Percentiles rank a stretch among this genome's conserved stretches.
These are phyloP conservation scores for Myripristis jacobus DNA, from an alignment of 2,797 vertebrate species.

Conservation along the genomic window DNA sequence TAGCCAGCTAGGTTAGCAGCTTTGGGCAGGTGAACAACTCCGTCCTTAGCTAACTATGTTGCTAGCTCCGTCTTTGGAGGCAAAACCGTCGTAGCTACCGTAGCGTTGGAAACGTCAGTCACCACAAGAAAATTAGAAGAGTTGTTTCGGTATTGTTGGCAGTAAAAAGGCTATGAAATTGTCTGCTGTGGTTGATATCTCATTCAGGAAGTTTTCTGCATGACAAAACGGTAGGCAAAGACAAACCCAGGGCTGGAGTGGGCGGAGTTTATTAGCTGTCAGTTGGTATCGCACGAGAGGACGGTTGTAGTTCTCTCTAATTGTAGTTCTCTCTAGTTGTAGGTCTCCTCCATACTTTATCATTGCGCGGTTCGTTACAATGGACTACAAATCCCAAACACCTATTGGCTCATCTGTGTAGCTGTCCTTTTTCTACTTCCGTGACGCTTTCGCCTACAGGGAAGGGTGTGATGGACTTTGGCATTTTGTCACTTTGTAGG, in stretches of 20 bases:
- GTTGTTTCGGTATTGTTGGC: background rate
- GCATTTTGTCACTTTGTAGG: background rate
- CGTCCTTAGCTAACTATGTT: background rate
- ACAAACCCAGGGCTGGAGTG: conserved; percentile 21
- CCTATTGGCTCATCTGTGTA: background rate
- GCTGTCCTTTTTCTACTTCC: conserved; percentile 12
- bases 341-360: background rate
- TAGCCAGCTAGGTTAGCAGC: conserved; percentile 54
- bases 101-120: background rate
- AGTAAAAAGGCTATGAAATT: background rate
- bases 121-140: background rate
- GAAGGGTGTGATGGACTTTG: accelerated
- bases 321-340: too few species aligned
- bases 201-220: conserved; percentile 71
- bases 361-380: accelerated
- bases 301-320: conserved; percentile 71
- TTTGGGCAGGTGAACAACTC: conserved; percentile 53
- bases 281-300: conserved; percentile 3
- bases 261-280: conserved; percentile 38
- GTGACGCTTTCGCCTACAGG: background rate
- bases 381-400: conserved; percentile 71
- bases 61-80: background rate
- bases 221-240: conserved; percentile 37
- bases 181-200: conserved; percentile 45
- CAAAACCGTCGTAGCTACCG: background rate